phyloP scores from a whole-genome alignment of 2,888 invertebrate genomes.

The Hirudinaria manillensis region DNA sequence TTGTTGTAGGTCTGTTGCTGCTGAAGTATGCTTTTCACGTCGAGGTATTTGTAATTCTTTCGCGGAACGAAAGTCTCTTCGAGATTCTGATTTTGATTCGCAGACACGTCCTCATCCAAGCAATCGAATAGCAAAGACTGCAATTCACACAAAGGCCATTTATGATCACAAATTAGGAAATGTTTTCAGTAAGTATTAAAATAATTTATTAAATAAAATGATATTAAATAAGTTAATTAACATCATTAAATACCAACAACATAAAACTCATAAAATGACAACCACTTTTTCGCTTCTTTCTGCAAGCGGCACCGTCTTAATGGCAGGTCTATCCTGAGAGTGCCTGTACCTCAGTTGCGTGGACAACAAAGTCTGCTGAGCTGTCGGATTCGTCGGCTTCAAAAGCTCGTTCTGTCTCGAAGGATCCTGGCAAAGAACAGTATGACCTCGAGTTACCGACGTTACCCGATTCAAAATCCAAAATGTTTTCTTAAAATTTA shows the following conservation, averaged over 20 bases:
- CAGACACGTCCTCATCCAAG: constrained; percentile 65
- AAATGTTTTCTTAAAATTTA: not conserved
- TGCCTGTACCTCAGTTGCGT: constrained; percentile 29
- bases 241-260: too few relatives aligned
- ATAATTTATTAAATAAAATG: too few relatives aligned
- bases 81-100: constrained; percentile 35
- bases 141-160: not conserved
- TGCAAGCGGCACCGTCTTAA: constrained; percentile 6
- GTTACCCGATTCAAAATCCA: not conserved
- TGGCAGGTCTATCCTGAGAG: not conserved
- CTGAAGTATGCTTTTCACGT: constrained; percentile 57
- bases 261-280: not conserved
- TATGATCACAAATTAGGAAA: not conserved
- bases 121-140: constrained; percentile 69
- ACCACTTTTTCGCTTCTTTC: not conserved
- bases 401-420: constrained; percentile 64
- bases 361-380: constrained; percentile 59
- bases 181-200: not conserved
- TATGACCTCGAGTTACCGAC: not conserved
- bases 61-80: constrained; percentile 56
- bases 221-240: too few relatives aligned
- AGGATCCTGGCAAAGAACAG: constrained; percentile 53
- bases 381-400: constrained; percentile 62
- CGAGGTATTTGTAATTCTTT: constrained; percentile 65
- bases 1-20: constrained; percentile 22